Conservation (phyloP, 2,797 vertebrate genomes). For the Cossypha heuglini region DNA sequence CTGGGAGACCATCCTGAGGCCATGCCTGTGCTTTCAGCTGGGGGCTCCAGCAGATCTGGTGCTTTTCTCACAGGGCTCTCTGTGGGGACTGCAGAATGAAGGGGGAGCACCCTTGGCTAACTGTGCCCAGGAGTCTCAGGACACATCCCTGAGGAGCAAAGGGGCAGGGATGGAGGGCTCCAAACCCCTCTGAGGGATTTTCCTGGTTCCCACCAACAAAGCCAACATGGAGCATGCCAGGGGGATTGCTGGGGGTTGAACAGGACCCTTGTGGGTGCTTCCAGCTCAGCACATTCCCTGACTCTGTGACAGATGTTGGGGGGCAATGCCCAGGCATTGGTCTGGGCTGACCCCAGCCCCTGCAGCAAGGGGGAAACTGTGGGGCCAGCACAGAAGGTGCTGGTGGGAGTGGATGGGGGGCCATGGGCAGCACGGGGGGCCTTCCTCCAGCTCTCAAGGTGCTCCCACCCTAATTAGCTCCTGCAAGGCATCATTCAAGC, state of each 20-base stretch:
- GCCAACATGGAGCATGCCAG: accelerated
- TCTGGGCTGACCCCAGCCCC: neutral
- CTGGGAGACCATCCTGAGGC: accelerated
- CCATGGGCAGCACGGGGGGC: neutral
- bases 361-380: neutral
- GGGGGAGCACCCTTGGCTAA: neutral
- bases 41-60: neutral
- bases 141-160: accelerated
- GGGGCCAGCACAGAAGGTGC: neutral
- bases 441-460: neutral
- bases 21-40: neutral
- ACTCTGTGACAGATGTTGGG: neutral
- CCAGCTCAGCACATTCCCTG: neutral
- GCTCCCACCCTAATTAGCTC: neutral
- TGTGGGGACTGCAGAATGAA: neutral
- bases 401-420: neutral
- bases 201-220: neutral
- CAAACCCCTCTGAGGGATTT: neutral
- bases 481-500: neutral
- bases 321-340: neutral
- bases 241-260: neutral
- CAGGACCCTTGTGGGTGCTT: neutral
- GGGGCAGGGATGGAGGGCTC: neutral
- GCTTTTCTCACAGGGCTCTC: neutral
- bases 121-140: neutral